phyloP scores from a whole-genome alignment of 2,113 vertebrate species.

The Alligator sinensis region DNA sequence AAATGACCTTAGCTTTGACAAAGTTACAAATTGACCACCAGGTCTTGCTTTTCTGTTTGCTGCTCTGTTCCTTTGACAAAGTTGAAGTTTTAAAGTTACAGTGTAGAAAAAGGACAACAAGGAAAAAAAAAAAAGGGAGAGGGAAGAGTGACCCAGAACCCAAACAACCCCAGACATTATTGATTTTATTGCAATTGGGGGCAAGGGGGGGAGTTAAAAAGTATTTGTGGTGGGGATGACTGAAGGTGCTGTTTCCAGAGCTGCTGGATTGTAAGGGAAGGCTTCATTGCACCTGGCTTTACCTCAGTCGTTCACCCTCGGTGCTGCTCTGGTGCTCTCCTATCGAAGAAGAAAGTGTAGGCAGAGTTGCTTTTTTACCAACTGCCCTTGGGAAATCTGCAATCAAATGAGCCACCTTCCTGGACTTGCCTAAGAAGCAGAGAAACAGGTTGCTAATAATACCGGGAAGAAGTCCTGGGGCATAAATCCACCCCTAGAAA shows the following conservation, averaged over 20 bases:
- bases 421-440: neutral
- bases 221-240: neutral
- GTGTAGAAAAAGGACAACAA: neutral
- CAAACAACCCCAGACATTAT: neutral
- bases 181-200: neutral
- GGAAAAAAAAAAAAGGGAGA: neutral
- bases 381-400: neutral
- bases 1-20: neutral
- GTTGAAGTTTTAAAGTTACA: neutral
- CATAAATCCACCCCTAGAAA: neutral
- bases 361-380: neutral
- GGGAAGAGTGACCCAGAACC: neutral
- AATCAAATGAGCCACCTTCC: neutral
- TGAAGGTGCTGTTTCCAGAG: neutral
- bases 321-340: neutral
- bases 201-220: neutral
- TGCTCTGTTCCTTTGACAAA: neutral
- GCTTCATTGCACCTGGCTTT: neutral
- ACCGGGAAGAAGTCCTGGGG: neutral
- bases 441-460: neutral
- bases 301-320: constrained; percentile 11
- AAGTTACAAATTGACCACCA: neutral
- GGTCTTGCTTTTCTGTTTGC: neutral
- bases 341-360: neutral
- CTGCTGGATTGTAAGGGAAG: neutral